Evolutionary conservation across 1,140 invertebrate species (phyloP), one percentile per base, ranked within the genome.

Genomic region (Drosophila chauvacae): DNA sequence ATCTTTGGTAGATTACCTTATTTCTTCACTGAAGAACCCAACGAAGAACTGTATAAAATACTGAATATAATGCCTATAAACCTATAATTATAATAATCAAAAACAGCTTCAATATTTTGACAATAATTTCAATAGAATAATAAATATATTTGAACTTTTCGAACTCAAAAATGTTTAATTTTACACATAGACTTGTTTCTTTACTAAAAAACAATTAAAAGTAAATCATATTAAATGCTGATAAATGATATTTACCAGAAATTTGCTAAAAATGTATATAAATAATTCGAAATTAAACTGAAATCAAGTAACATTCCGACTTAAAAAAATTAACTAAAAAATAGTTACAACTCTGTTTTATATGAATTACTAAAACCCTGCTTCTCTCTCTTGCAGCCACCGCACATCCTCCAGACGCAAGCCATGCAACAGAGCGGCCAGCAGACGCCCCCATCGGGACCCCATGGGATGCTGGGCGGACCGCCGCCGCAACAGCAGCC

Each of bases 401-500:
- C 94, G 39, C 94, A 94, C 86, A 90, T 93, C 64, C 59, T 92
- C 44, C 91, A 92, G 57, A 71, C 87, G 7, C 93, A 92, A 51
- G 81, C 80, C 3, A 90, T 90, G 87, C 91, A 87, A n/a, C 88
- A 90, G 44, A 71, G 85, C 23, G 73, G 73, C n/a, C 91, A 94
- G 58, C 91, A 93, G 16, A 94, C 93, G 53, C 93, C 92, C 41
- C 93, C 92, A 20, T 61, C 63, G 4, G 74, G 74, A 14, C 93
- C 93, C 28, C 94, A 94, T 81, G 90, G 85, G n/a, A 93, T 94
- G 92, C 93, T 94, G 81, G 92, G 93, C 1, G 77, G 76, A 9
- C 83, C 84, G 11, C 83, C 82, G 20, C 80, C 86, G 9, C 69
- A 78, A 7, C 85, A 80, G 56, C 76, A 79, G 47, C 53, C 66